Base-by-base conservation (phyloP, 2,888 invertebrate species). In the Scaptomyza polygonia region DNA sequence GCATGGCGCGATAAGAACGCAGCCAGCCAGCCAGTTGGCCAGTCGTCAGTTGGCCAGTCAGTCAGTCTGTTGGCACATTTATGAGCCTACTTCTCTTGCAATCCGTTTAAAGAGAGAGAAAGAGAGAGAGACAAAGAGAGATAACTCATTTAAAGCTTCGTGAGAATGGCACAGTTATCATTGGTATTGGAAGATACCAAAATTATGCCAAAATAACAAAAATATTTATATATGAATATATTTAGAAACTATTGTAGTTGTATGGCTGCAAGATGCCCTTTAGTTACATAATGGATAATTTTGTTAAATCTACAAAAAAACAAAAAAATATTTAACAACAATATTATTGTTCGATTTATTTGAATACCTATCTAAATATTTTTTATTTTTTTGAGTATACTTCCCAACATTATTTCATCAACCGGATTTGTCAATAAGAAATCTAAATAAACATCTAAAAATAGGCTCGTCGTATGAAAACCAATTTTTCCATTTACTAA, bases 121-220 rank as follows among this genome's bases (percentile, higher is more conserved):
- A 48, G 36, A 3, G 36, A 25, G 2, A 0, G 14, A 9, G 16
- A 21, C 21, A 21, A 4, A 44, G 34, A 52, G 44, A 67, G 62
- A 48, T 56, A 64, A n/a, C n/a, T 54, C 40, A 51, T 29, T 48
- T 45, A 72, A 84, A 84, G 88, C 83, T 75, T 75, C 83, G 83
- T 84, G 83, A 88, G 83, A 84, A 88, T 75, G 79, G 47, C 83
- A 68, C 79, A 79, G 68, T 75, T 85, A 66, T 72, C 77, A 72
- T 61, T 36, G 47, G 42, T 51, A 36, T 44, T 52, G 47, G 44
- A 52, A 27, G 40, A 14, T 43, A 40, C 39, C 43, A 8, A 68
- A 56, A 62, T 47, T 49, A 29, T 52, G 39, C 48, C 44, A 70
- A 73, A 63, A 62, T 44, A 52, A 0, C 27, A 6, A 25, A 59